These are phyloP conservation scores for Drosophila saltans DNA, from an alignment of 1,140 invertebrate genomes.

Conservation along the genomic window DNA sequence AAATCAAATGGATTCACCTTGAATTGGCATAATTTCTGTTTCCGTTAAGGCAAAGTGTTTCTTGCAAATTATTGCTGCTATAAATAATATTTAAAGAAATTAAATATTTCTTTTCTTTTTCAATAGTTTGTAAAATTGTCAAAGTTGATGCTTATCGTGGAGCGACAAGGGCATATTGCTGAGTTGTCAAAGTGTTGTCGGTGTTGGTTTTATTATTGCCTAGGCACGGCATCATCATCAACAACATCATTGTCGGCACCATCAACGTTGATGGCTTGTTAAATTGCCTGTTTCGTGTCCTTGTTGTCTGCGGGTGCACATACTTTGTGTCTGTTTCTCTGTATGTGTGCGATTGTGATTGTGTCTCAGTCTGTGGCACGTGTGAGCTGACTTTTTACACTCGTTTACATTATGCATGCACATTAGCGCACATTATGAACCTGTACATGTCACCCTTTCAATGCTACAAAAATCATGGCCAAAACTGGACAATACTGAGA, in stretches of 20 bases:
- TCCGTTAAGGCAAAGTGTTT: slow-evolving; percentile 42
- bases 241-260: slow-evolving; percentile 76
- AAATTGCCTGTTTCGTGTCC: slow-evolving; percentile 78
- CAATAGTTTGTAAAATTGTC: slow-evolving; percentile 23
- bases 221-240: slow-evolving; percentile 66
- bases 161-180: slow-evolving; percentile 31
- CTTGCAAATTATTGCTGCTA: slow-evolving; percentile 22
- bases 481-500: slow-evolving; percentile 47
- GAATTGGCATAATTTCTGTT: slow-evolving; percentile 68
- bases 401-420: slow-evolving; percentile 77
- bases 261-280: slow-evolving; percentile 80
- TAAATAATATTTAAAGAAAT: slow-evolving; percentile 1
- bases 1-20: slow-evolving; percentile 19
- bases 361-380: slow-evolving; percentile 22
- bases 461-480: slow-evolving; percentile 28
- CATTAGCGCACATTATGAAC: slow-evolving; percentile 80
- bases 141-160: slow-evolving; percentile 14
- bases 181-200: slow-evolving; percentile 41
- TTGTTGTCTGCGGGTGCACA: slow-evolving; percentile 65
- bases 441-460: slow-evolving; percentile 62
- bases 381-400: slow-evolving; percentile 43
- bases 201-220: slow-evolving; percentile 60
- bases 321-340: slow-evolving; percentile 1
- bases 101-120: slow-evolving; percentile 1
- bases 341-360: neutral